Conservation (phyloP, 2,888 invertebrate genomes). For the Coelinius sp. region DNA sequence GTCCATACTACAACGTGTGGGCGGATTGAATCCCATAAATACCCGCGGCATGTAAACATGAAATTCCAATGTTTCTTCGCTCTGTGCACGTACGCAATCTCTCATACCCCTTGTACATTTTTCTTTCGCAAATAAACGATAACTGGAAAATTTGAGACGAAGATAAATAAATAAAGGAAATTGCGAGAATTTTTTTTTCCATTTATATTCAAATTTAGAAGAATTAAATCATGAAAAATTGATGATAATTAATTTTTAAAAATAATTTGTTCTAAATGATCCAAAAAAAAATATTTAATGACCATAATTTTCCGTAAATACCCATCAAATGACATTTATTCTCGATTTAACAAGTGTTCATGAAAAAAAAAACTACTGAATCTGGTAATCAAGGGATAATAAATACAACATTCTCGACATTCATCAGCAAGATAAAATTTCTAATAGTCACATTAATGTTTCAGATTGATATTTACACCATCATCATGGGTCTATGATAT, state of each 20-base stretch:
- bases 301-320: no score
- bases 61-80: conserved; percentile 58
- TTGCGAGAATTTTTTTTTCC: no score
- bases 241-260: no score
- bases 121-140: conserved; percentile 6
- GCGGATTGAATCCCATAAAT: conserved; percentile 66
- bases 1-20: conserved; percentile 48
- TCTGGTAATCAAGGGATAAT: not conserved
- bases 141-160: not conserved
- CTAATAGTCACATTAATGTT: not conserved
- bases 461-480: not conserved
- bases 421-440: not conserved
- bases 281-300: conserved; percentile 17
- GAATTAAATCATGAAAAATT: no score
- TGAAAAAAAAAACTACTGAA: not conserved
- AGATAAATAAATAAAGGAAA: no score
- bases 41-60: conserved; percentile 62
- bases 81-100: conserved; percentile 18
- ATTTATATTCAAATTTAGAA: no score
- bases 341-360: not conserved
- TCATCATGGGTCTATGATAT: not conserved
- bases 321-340: not conserved
- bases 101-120: conserved; percentile 1
- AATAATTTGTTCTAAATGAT: no score
- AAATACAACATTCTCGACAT: not conserved